phyloP scores from a whole-genome alignment of 2,888 invertebrate species.

The Nomada lathburiana region DNA sequence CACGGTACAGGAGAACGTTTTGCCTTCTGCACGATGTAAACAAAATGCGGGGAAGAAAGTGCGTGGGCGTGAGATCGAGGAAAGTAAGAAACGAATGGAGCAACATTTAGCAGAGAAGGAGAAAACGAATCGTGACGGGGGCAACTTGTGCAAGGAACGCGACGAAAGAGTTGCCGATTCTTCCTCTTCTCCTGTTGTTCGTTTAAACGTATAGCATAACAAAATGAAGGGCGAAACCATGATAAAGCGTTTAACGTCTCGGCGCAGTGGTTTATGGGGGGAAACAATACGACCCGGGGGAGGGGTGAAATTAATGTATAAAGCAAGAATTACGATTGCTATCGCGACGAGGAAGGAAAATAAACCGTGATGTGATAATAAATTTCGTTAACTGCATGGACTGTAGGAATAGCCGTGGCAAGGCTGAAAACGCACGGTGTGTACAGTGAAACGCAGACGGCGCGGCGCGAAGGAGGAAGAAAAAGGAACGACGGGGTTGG shows the following conservation, averaged over 20 bases:
- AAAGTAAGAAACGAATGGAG: background rate
- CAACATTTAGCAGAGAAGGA: background rate
- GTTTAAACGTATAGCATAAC: slow-evolving; percentile 15
- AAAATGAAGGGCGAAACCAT: slow-evolving; percentile 46
- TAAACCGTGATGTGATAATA: slow-evolving; percentile 57
- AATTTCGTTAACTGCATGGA: slow-evolving; percentile 49
- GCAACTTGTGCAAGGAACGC: slow-evolving; percentile 18
- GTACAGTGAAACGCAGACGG: background rate
- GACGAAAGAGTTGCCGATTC: slow-evolving; percentile 16
- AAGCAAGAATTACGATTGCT: slow-evolving; percentile 59
- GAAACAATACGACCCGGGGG: slow-evolving; percentile 45
- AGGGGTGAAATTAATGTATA: slow-evolving; percentile 41
- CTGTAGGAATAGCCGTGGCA: background rate
- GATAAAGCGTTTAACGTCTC: slow-evolving; percentile 57
- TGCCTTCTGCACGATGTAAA: slow-evolving; percentile 22
- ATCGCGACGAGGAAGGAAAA: slow-evolving; percentile 41
- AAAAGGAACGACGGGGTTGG: background rate
- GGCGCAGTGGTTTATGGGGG: slow-evolving; percentile 45
- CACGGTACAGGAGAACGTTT: slow-evolving; percentile 5
- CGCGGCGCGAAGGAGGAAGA: background rate
- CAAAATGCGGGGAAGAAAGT: slow-evolving; percentile 10
- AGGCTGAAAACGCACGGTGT: background rate
- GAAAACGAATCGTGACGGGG: slow-evolving; percentile 20
- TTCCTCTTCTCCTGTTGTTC: background rate
- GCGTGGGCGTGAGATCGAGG: slow-evolving; percentile 27